Evolutionary conservation across 2,797 vertebrate genomes (phyloP).

Genomic region (Paramormyrops hopkinsi): DNA sequence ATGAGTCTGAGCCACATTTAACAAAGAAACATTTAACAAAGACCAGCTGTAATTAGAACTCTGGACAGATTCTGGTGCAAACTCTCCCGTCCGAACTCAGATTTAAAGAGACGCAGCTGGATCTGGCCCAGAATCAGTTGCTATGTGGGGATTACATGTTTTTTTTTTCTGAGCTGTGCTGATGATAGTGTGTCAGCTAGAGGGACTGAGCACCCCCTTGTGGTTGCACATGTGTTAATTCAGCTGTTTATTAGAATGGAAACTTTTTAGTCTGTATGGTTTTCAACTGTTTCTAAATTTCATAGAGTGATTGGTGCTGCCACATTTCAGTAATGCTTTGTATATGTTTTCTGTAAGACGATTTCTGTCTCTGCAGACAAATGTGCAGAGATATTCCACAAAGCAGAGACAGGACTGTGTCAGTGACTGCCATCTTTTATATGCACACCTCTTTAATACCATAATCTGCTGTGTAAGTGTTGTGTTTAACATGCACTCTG

Average conservation of each 20-base stretch:
- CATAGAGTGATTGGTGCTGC: neutral
- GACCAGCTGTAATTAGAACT: neutral
- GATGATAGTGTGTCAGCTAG: neutral
- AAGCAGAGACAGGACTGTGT: neutral
- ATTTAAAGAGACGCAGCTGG: neutral
- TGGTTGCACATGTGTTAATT: neutral
- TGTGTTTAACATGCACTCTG: constrained; percentile 35
- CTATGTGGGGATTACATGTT: neutral
- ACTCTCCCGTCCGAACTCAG: neutral
- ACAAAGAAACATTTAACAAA: neutral
- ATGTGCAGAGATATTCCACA: neutral
- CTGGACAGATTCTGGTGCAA: neutral
- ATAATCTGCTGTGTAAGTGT: constrained; percentile 85
- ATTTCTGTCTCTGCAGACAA: constrained; percentile 53
- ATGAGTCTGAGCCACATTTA: no score
- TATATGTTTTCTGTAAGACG: constrained; percentile 36
- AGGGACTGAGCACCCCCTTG: neutral
- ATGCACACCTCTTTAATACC: no score
- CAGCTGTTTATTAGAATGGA: neutral
- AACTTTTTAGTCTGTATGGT: neutral
- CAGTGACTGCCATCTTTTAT: neutral
- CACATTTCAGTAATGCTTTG: neutral
- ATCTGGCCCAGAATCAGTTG: neutral
- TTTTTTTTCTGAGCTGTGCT: neutral
- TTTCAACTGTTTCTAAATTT: neutral